Conservation (phyloP, 2,888 invertebrate genomes). For the Heliconius charithonia region DNA sequence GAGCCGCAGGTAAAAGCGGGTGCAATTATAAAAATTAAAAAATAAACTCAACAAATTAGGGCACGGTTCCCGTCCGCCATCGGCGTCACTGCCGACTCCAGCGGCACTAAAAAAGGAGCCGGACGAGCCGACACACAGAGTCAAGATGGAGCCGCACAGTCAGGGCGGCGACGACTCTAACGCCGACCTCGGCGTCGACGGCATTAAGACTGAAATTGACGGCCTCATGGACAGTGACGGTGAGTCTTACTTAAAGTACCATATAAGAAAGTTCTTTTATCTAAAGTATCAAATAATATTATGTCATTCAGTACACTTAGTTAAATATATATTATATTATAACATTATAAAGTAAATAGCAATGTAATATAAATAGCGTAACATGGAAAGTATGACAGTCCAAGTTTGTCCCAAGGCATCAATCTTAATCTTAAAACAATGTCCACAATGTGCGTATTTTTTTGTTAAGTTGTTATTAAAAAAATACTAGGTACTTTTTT, state of each 20-base stretch:
- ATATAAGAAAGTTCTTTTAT: neutral
- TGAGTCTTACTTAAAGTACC: conserved; percentile 47
- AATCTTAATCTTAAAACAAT: too few species aligned
- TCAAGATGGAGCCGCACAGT: conserved; percentile 78
- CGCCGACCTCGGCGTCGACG: conserved; percentile 76
- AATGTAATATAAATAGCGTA: too few species aligned
- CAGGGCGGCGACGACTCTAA: conserved; percentile 73
- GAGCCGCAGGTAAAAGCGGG: too few species aligned
- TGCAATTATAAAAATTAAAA: neutral
- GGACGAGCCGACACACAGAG: conserved; percentile 74
- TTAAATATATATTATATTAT: too few species aligned
- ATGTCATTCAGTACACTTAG: too few species aligned
- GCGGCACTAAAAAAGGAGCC: conserved; percentile 81
- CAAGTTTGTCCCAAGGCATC: too few species aligned
- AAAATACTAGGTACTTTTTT: too few species aligned
- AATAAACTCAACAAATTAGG: conserved; percentile 54
- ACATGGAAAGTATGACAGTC: too few species aligned
- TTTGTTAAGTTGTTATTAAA: too few species aligned
- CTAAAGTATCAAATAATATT: too few species aligned
- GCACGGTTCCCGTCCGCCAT: conserved; percentile 80
- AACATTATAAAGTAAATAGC: too few species aligned
- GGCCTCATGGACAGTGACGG: conserved; percentile 82
- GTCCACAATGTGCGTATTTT: too few species aligned
- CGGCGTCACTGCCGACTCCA: conserved; percentile 79
- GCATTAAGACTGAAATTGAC: conserved; percentile 82